A percentile compares a stretch with the other conserved stretches of the same genome.
Conservation (phyloP, 2,113 vertebrate genomes). For the Nestor notabilis region DNA sequence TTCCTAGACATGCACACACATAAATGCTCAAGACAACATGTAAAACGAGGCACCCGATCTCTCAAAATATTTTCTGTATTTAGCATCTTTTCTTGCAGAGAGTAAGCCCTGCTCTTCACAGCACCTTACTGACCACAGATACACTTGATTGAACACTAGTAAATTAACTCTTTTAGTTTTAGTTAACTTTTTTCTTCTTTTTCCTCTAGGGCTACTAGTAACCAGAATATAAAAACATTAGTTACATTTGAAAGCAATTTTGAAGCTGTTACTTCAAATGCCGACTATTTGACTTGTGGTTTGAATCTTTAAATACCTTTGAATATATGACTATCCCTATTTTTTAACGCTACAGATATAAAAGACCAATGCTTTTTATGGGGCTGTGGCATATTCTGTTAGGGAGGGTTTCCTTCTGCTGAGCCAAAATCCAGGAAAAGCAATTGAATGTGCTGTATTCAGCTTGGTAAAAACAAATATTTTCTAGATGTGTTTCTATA, state of each 20-base stretch:
- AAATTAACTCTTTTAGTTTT: not conserved
- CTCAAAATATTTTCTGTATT: not conserved
- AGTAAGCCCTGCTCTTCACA: not conserved
- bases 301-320: not conserved
- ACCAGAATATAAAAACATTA: not conserved
- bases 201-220: not conserved
- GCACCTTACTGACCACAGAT: not conserved
- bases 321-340: not conserved
- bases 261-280: not conserved
- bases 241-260: not conserved
- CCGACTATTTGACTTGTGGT: not conserved
- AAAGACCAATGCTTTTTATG: not conserved
- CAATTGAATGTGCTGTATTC: not conserved
- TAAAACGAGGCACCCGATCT: not conserved
- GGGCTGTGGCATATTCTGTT: not conserved
- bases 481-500: not conserved
- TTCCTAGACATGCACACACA: not conserved
- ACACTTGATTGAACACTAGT: not conserved
- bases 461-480: not conserved
- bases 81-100: fast-evolving
- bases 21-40: not conserved
- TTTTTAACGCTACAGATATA: not conserved
- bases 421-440: not conserved
- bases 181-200: not conserved
- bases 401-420: not conserved